These are phyloP conservation scores for Nomada ferruginata DNA, from an alignment of 2,888 invertebrate genomes.

Conservation along the genomic window DNA sequence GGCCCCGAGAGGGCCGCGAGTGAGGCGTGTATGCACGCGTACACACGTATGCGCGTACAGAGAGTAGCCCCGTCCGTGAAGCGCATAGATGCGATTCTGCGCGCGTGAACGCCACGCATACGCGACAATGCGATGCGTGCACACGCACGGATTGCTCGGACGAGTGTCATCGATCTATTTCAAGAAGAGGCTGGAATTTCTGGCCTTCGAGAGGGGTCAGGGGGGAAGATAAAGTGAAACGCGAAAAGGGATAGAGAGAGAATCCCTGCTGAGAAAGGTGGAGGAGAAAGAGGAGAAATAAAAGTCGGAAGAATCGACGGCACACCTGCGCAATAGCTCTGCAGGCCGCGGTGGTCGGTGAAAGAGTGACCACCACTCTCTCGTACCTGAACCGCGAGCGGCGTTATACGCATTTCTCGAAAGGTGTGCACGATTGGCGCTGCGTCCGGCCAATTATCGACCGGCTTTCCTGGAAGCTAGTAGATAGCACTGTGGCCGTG, in stretches of 20 bases:
- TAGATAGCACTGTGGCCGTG: conserved; percentile 31
- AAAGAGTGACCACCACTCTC: conserved; percentile 69
- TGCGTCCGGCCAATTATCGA: conserved; percentile 49
- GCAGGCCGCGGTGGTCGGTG: conserved; percentile 69
- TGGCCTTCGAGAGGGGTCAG: conserved; percentile 75
- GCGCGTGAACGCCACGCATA: conserved; percentile 50
- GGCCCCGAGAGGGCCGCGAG: conserved; percentile 64
- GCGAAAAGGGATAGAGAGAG: conserved; percentile 32
- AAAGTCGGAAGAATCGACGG: conserved; percentile 33
- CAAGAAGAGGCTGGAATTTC: conserved; percentile 82
- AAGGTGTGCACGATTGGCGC: conserved; percentile 53
- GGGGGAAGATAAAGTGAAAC: conserved; percentile 44
- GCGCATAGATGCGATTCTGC: conserved; percentile 29
- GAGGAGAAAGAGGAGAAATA: conserved; percentile 22
- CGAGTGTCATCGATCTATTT: conserved; percentile 84
- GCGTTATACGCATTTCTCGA: conserved; percentile 6
- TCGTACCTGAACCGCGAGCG: conserved; percentile 20
- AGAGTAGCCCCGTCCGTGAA: not conserved
- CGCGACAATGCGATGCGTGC: conserved; percentile 45
- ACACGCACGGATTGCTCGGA: conserved; percentile 76
- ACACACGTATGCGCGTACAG: not conserved
- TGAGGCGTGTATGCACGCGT: conserved; percentile 6
- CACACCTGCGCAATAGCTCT: conserved; percentile 65
- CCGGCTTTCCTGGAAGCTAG: conserved; percentile 54
- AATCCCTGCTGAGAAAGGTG: conserved; percentile 5